phyloP scores from a whole-genome alignment of 2,113 vertebrate genomes.

The Nyctereutes procyonoides region DNA sequence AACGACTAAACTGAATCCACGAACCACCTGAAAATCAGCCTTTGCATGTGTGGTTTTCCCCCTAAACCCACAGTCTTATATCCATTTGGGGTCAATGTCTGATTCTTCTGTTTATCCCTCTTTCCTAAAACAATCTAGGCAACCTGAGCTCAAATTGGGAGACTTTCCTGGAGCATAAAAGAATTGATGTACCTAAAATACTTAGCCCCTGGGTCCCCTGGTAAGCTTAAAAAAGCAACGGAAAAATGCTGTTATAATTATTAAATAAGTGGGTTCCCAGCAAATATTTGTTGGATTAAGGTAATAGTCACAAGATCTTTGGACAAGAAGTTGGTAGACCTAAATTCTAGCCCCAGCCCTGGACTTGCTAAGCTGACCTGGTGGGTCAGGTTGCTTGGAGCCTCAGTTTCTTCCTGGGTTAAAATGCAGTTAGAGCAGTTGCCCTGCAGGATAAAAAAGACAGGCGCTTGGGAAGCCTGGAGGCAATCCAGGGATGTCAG shows the following conservation, averaged over 20 bases:
- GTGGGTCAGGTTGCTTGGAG: not conserved
- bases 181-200: not conserved
- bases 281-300: not conserved
- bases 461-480: not conserved
- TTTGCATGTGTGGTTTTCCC: not conserved
- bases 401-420: not conserved
- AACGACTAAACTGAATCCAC: not conserved
- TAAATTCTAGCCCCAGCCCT: not conserved
- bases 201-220: not conserved
- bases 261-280: slow-evolving; percentile 9
- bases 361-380: not conserved
- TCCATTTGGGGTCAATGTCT: not conserved
- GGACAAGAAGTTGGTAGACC: not conserved
- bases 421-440: not conserved
- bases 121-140: not conserved
- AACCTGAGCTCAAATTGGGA: not conserved
- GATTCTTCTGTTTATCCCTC: not conserved
- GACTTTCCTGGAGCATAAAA: not conserved
- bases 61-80: not conserved
- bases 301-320: not conserved
- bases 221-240: not conserved
- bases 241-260: not conserved
- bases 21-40: not conserved
- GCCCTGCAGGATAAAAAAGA: not conserved
- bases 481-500: fast-evolving